These are phyloP conservation scores for Butorides virescens DNA, from an alignment of 2,113 vertebrate species.

Conservation along the genomic window DNA sequence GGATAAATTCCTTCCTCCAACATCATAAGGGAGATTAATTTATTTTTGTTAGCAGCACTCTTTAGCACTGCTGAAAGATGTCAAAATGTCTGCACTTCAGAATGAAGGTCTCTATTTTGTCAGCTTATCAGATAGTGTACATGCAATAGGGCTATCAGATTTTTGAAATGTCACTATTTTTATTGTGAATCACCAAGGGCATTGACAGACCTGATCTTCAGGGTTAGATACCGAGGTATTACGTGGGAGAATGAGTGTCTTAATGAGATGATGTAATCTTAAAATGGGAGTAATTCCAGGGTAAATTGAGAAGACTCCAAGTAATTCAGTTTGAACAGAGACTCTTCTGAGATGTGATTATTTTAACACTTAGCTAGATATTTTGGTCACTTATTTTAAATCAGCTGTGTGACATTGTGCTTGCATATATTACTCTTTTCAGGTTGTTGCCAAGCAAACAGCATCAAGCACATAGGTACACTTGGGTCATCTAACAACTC, in stretches of 20 bases:
- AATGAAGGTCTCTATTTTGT: conserved; percentile 6
- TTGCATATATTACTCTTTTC: not conserved
- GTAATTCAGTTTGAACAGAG: not conserved
- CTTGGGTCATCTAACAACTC: not conserved
- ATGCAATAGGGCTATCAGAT: not conserved
- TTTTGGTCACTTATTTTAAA: not conserved
- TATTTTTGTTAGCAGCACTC: not conserved
- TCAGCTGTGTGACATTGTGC: not conserved
- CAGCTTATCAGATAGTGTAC: not conserved
- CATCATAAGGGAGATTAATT: not conserved
- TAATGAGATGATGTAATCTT: not conserved
- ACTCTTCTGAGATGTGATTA: not conserved
- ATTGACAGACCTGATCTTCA: not conserved
- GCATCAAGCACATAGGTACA: not conserved
- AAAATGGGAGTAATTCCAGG: not conserved
- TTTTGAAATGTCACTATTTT: not conserved
- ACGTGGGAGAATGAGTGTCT: not conserved
- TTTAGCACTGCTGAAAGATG: not conserved
- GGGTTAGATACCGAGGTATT: not conserved
- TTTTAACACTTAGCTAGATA: not conserved
- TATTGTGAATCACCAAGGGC: not conserved
- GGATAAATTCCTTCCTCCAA: not conserved
- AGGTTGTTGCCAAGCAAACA: not conserved
- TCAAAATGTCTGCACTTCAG: conserved; percentile 6
- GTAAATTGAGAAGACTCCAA: not conserved